These are phyloP conservation scores for Euwallacea similis DNA, from an alignment of 1,140 invertebrate species.

Conservation along the genomic window DNA sequence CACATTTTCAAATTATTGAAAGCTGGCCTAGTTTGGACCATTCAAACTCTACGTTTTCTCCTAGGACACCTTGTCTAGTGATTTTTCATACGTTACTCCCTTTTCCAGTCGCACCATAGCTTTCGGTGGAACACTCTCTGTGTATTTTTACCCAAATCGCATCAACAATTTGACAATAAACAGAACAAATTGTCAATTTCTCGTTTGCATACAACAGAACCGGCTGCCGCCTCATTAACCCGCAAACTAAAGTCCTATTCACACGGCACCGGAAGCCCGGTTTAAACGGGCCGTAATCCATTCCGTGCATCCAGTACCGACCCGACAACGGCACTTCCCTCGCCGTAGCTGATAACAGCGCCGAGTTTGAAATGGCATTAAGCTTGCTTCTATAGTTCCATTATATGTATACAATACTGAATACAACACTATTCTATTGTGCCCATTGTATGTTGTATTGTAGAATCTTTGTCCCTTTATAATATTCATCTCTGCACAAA, in stretches of 20 bases:
- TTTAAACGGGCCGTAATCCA: background rate
- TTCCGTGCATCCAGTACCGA: conserved; percentile 25
- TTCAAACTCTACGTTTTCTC: no score
- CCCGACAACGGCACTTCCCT: conserved; percentile 28
- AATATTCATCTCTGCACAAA: conserved; percentile 54
- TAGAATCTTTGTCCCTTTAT: conserved; percentile 56
- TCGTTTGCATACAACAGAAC: background rate
- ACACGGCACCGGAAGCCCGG: background rate
- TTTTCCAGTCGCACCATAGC: background rate
- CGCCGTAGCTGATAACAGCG: conserved; percentile 51
- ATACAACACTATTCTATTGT: conserved; percentile 53
- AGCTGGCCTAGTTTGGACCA: no score
- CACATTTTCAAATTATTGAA: no score
- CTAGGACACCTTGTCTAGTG: no score
- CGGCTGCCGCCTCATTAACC: background rate
- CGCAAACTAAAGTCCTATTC: background rate
- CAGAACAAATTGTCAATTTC: background rate
- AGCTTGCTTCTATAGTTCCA: conserved; percentile 55
- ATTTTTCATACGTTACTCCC: background rate
- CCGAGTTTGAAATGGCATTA: conserved; percentile 55
- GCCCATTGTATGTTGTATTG: conserved; percentile 54
- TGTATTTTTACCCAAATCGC: background rate
- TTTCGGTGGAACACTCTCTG: background rate
- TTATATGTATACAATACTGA: conserved; percentile 55
- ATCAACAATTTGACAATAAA: background rate